Conservation (phyloP, 2,797 vertebrate species). For the Alectoris magna region DNA sequence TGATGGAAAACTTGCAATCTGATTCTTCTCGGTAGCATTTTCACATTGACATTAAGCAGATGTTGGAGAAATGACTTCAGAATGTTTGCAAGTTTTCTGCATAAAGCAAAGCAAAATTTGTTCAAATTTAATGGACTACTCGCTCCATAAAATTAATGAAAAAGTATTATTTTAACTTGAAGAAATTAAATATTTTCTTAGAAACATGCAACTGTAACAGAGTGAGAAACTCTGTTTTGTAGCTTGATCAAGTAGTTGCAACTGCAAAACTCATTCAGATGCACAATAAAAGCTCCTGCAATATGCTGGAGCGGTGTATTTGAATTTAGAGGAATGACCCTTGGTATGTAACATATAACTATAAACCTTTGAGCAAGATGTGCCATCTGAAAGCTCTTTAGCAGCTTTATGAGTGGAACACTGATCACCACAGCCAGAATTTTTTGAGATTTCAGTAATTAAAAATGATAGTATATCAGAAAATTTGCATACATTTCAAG, state of each 20-base stretch:
- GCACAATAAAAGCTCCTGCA: background rate
- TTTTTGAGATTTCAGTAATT: background rate
- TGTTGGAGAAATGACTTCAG: background rate
- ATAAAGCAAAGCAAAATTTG: constrained; percentile 11
- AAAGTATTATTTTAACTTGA: constrained; percentile 8
- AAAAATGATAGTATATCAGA: background rate
- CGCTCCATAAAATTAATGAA: constrained; percentile 12
- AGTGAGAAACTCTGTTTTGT: background rate
- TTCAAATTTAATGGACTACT: background rate
- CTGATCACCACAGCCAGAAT: background rate
- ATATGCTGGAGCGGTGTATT: background rate
- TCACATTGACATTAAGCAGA: background rate
- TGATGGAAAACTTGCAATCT: background rate
- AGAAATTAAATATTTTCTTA: background rate
- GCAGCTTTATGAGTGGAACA: background rate
- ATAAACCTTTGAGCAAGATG: background rate
- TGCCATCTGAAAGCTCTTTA: background rate
- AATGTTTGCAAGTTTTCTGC: background rate
- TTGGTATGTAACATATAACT: background rate
- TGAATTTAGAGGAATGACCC: background rate
- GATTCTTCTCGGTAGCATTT: background rate
- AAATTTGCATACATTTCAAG: background rate
- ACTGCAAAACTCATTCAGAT: background rate
- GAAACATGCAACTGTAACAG: background rate
- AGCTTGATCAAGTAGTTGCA: background rate